Percentiles rank a stretch among this genome's conserved stretches.
These are phyloP conservation scores for Orius insidiosus DNA, from an alignment of 1,140 invertebrate genomes.

Conservation along the genomic window DNA sequence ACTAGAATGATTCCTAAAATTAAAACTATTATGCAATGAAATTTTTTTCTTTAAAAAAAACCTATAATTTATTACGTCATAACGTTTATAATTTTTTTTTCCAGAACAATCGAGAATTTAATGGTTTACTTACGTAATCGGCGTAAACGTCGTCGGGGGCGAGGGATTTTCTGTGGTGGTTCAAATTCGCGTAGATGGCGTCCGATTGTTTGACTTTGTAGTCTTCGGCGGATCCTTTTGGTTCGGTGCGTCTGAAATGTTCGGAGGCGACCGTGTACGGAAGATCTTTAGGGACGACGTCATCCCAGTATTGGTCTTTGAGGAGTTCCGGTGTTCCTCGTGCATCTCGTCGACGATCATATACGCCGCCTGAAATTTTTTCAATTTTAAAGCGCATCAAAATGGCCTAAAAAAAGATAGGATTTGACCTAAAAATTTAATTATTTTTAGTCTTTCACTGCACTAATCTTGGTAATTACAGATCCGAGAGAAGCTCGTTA, in stretches of 20 bases:
- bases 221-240: slow-evolving; percentile 64
- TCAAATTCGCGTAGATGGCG: slow-evolving; percentile 57
- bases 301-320: slow-evolving; percentile 80
- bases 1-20: too few relatives aligned
- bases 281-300: slow-evolving; percentile 70
- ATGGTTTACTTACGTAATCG: slow-evolving; percentile 23
- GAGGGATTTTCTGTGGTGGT: slow-evolving; percentile 36
- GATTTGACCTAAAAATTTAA: too few relatives aligned
- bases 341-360: slow-evolving; percentile 87
- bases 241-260: slow-evolving; percentile 59
- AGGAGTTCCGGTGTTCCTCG: slow-evolving; percentile 71
- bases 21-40: too few relatives aligned
- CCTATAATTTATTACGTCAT: slow-evolving; percentile 8
- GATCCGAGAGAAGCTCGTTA: too few relatives aligned
- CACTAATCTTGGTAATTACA: too few relatives aligned
- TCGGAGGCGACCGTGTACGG: slow-evolving; percentile 73
- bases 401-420: too few relatives aligned
- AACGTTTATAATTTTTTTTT: slow-evolving; percentile 9
- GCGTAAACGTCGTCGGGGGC: slow-evolving; percentile 64
- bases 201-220: slow-evolving; percentile 70
- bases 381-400: too few relatives aligned
- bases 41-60: too few relatives aligned
- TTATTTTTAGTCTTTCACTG: too few relatives aligned
- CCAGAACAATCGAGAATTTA: background rate
- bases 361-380: slow-evolving; percentile 51